Percentiles rank a stretch among this genome's conserved stretches.
Evolutionary conservation across 1,140 invertebrate genomes (phyloP).

Genomic region (Drosophila mauritiana): DNA sequence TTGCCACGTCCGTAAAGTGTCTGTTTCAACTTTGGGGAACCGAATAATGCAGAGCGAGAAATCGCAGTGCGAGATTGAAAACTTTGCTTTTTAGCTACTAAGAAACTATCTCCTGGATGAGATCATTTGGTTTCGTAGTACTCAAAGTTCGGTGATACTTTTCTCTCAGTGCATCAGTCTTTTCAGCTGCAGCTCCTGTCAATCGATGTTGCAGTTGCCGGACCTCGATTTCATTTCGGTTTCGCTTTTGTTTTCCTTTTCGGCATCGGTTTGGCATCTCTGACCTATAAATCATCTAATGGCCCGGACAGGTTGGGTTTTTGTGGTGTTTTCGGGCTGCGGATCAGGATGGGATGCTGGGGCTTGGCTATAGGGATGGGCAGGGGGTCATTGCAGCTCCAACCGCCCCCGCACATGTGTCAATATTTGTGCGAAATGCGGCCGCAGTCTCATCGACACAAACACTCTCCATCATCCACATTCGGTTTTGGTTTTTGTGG

Average conservation of each 20-base stretch:
- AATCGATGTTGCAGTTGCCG: constrained; percentile 67
- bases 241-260: constrained; percentile 60
- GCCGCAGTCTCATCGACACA: constrained; percentile 73
- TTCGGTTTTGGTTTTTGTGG: constrained; percentile 51
- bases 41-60: background rate
- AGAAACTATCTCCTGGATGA: no score
- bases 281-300: constrained; percentile 82
- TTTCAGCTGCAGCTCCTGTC: constrained; percentile 35
- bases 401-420: constrained; percentile 58
- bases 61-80: background rate
- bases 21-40: constrained; percentile 49
- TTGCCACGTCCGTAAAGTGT: constrained; percentile 49
- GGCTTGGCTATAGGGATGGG: background rate
- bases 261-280: constrained; percentile 51
- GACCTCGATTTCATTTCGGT: constrained; percentile 50
- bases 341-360: background rate
- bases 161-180: background rate
- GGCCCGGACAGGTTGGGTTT: constrained; percentile 62
- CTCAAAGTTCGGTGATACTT: background rate
- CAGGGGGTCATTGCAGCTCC: constrained; percentile 1
- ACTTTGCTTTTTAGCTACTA: background rate
- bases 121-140: no score
- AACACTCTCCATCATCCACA: constrained; percentile 70
- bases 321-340: background rate
- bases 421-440: constrained; percentile 81